A percentile compares a stretch with the other conserved stretches of the same genome.
phyloP scores from a whole-genome alignment of 1,140 invertebrate species.

The Belonocnema kinseyi region DNA sequence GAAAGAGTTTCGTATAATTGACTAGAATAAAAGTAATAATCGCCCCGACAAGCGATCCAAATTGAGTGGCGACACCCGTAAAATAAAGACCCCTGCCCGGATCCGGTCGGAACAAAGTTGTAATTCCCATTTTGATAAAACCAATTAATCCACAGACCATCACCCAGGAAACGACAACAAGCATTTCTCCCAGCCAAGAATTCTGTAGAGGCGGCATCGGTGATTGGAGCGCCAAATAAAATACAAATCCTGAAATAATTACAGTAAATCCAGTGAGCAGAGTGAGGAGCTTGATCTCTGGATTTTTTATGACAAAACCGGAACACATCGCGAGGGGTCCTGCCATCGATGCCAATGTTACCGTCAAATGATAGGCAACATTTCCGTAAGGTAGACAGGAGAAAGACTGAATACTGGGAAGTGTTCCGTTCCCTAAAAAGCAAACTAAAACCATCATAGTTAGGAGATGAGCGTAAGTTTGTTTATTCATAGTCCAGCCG shows the following conservation, averaged over 20 bases:
- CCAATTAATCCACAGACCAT: slow-evolving; percentile 82
- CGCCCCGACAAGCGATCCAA: slow-evolving; percentile 88
- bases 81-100: slow-evolving; percentile 81
- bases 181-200: slow-evolving; percentile 76
- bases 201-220: slow-evolving; percentile 84
- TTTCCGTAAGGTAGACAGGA: slow-evolving; percentile 92
- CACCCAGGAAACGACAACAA: slow-evolving; percentile 85
- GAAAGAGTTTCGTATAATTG: slow-evolving; percentile 82
- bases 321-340: slow-evolving; percentile 89
- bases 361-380: slow-evolving; percentile 87
- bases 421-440: slow-evolving; percentile 84
- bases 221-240: slow-evolving; percentile 84
- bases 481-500: slow-evolving; percentile 67
- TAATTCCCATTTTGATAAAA: slow-evolving; percentile 89
- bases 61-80: slow-evolving; percentile 86
- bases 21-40: slow-evolving; percentile 84
- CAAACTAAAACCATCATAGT: slow-evolving; percentile 78
- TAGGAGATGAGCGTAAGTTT: slow-evolving; percentile 75
- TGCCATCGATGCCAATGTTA: slow-evolving; percentile 88
- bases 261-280: slow-evolving; percentile 76
- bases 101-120: slow-evolving; percentile 79
- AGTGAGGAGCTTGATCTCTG: slow-evolving; percentile 77
- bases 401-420: slow-evolving; percentile 91
- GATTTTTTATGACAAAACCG: slow-evolving; percentile 84
- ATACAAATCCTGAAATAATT: slow-evolving; percentile 80